Evolutionary conservation across 2,888 invertebrate species (phyloP).

Genomic region (Drosophila atripex): DNA sequence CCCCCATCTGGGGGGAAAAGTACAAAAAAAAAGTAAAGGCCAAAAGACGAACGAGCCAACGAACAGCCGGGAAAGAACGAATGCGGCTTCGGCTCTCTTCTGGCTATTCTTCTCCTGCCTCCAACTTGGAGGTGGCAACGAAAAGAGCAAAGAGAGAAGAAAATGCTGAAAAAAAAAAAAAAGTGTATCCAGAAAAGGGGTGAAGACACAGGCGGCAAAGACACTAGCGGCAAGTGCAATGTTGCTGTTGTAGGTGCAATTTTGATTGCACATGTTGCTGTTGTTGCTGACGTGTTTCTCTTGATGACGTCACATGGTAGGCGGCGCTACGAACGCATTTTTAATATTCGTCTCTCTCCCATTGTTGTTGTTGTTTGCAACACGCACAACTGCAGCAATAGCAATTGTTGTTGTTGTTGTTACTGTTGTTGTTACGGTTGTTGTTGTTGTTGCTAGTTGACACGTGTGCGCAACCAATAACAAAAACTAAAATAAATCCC

Average conservation of each 20-base stretch:
- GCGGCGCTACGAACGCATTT: constrained; percentile 79
- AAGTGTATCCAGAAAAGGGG: constrained; percentile 47
- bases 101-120: background rate
- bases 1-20: background rate
- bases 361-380: constrained; percentile 23
- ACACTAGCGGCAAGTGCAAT: constrained; percentile 68
- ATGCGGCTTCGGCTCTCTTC: constrained; percentile 14
- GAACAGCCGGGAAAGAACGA: constrained; percentile 23
- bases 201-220: constrained; percentile 31
- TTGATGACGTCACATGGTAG: constrained; percentile 74
- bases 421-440: constrained; percentile 32
- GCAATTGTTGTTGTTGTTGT: constrained; percentile 41
- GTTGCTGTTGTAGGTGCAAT: constrained; percentile 22
- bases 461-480: constrained; percentile 72
- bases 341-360: constrained; percentile 53
- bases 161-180: constrained; percentile 44
- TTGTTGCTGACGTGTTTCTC: constrained; percentile 33
- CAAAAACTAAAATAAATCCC: constrained; percentile 72
- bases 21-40: constrained; percentile 22
- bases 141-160: constrained; percentile 37
- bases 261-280: constrained; percentile 22
- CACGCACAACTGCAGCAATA: constrained; percentile 17
- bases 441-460: constrained; percentile 53
- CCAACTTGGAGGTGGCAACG: constrained; percentile 32
- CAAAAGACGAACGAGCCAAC: constrained; percentile 33